Evolutionary conservation across 2,888 invertebrate genomes (phyloP).

Genomic region (Macaria liturata): DNA sequence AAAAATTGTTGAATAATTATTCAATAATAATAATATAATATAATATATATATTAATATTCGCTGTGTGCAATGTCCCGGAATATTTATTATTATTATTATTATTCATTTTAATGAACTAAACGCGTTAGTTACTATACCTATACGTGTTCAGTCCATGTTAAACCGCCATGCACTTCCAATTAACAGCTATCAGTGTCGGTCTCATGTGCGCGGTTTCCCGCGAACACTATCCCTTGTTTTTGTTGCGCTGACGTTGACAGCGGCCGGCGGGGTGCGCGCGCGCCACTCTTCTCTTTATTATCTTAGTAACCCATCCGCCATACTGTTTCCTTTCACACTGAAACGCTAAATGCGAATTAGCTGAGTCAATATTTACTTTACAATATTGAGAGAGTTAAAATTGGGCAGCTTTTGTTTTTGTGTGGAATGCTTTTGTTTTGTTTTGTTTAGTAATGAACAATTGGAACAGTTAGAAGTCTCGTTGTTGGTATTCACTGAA

Average conservation of each 20-base stretch:
- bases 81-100: too few species aligned
- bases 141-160: too few species aligned
- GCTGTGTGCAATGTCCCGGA: too few species aligned
- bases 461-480: not conserved
- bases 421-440: slow-evolving; percentile 19
- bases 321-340: slow-evolving; percentile 70
- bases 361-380: slow-evolving; percentile 78
- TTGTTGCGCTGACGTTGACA: slow-evolving; percentile 44
- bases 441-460: slow-evolving; percentile 8
- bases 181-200: slow-evolving; percentile 9
- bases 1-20: too few species aligned
- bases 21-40: too few species aligned
- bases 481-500: not conserved
- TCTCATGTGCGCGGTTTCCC: slow-evolving; percentile 11
- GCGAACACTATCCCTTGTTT: slow-evolving; percentile 26
- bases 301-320: slow-evolving; percentile 71
- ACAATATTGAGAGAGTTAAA: slow-evolving; percentile 66
- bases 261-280: slow-evolving; percentile 39
- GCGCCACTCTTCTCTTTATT: slow-evolving; percentile 63
- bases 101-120: too few species aligned
- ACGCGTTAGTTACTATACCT: too few species aligned
- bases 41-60: too few species aligned
- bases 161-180: not conserved
- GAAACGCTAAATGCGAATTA: slow-evolving; percentile 78
- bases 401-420: slow-evolving; percentile 45